These are phyloP conservation scores for Charadrius vociferus DNA, from an alignment of 2,113 vertebrate genomes.

Conservation along the genomic window DNA sequence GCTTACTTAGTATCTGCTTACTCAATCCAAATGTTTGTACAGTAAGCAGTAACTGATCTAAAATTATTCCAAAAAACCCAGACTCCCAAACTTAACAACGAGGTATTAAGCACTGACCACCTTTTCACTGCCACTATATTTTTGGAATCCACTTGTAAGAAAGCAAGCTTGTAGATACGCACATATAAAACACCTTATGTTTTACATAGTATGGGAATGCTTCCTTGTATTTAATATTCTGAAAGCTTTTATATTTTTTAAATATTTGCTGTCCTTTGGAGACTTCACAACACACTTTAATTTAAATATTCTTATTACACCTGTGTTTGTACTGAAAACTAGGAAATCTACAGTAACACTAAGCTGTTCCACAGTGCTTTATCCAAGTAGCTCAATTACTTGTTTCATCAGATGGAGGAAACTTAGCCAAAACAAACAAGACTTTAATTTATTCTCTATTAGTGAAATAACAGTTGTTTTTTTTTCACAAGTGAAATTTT, in stretches of 20 bases:
- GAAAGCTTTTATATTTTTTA: neutral
- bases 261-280: neutral
- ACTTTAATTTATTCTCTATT: neutral
- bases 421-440: neutral
- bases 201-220: neutral
- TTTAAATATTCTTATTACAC: neutral
- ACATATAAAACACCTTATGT: neutral
- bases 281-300: neutral
- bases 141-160: neutral
- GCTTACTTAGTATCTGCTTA: neutral
- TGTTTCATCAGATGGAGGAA: neutral
- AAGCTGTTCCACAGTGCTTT: neutral
- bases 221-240: neutral
- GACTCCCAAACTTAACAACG: neutral
- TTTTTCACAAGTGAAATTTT: neutral
- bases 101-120: neutral
- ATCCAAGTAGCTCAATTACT: neutral
- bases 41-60: neutral
- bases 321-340: neutral
- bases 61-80: neutral
- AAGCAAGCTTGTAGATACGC: neutral
- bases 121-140: neutral
- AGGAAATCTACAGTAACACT: neutral
- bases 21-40: neutral
- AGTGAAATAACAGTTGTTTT: neutral